Evolutionary conservation across 2,888 invertebrate genomes (phyloP).

Genomic region (Osmoderma eremita): DNA sequence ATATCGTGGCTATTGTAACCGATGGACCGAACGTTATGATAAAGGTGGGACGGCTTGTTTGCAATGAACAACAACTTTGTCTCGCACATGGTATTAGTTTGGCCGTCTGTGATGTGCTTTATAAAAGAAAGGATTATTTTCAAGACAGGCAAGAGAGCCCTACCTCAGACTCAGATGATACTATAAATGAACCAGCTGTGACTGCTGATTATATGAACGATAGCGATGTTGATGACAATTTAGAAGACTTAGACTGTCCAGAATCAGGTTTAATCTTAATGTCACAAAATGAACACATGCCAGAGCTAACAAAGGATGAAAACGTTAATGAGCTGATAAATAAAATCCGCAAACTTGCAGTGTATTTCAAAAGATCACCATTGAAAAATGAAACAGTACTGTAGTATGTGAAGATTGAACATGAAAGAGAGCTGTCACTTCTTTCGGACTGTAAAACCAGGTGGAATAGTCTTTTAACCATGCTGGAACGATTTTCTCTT

Average conservation of each 20-base stretch:
- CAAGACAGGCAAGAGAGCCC: background rate
- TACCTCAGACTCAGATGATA: background rate
- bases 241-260: background rate
- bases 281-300: background rate
- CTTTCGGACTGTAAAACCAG: background rate
- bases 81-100: no score
- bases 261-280: background rate
- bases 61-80: no score
- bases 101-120: no score
- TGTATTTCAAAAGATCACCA: constrained; percentile 3
- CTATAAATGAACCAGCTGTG: background rate
- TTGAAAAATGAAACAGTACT: background rate
- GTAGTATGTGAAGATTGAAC: background rate
- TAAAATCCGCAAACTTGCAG: background rate
- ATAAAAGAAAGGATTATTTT: no score
- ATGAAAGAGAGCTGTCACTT: no score
- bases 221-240: background rate
- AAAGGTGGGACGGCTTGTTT: background rate
- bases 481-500: background rate
- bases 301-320: no score
- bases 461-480: constrained; percentile 6
- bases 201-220: background rate
- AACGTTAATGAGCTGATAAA: background rate
- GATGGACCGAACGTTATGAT: background rate
- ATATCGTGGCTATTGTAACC: no score